A percentile compares a stretch with the other conserved stretches of the same genome.
Evolutionary conservation across 2,888 invertebrate genomes (phyloP).

Genomic region (Orthosia gracilis): DNA sequence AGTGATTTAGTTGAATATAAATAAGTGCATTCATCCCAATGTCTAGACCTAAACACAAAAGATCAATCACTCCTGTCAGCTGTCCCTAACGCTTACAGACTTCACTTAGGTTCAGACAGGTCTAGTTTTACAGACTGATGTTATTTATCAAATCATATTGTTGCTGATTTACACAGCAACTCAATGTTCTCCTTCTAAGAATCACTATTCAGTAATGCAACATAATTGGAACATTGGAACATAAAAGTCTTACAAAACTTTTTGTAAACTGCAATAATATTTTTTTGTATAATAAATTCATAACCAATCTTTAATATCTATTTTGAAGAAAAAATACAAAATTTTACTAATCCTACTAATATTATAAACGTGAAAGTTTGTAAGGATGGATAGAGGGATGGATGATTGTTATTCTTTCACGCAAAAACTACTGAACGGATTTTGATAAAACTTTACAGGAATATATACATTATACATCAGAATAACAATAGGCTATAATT

Average conservation of each 20-base stretch:
- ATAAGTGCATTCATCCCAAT: neutral
- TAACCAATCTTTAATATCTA: neutral
- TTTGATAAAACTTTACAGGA: no score
- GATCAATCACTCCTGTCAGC: neutral
- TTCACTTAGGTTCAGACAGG: neutral
- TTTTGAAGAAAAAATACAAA: neutral
- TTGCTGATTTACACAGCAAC: neutral
- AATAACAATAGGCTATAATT: no score
- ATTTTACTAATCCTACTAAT: no score
- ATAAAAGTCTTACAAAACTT: neutral
- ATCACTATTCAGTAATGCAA: neutral
- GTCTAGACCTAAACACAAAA: conserved; percentile 5
- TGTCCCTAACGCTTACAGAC: neutral
- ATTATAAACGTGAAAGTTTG: no score
- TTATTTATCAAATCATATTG: neutral
- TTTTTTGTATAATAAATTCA: neutral
- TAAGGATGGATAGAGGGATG: no score
- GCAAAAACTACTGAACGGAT: no score
- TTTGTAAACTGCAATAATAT: neutral
- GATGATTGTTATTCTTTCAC: no score
- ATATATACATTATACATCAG: no score
- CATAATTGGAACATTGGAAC: neutral
- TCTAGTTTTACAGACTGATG: neutral
- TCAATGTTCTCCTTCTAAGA: neutral
- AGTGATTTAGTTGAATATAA: neutral